Evolutionary conservation across 2,888 invertebrate genomes (phyloP), one percentile per base, ranked within the genome.

Genomic region (Caenorhabditis virilis): DNA sequence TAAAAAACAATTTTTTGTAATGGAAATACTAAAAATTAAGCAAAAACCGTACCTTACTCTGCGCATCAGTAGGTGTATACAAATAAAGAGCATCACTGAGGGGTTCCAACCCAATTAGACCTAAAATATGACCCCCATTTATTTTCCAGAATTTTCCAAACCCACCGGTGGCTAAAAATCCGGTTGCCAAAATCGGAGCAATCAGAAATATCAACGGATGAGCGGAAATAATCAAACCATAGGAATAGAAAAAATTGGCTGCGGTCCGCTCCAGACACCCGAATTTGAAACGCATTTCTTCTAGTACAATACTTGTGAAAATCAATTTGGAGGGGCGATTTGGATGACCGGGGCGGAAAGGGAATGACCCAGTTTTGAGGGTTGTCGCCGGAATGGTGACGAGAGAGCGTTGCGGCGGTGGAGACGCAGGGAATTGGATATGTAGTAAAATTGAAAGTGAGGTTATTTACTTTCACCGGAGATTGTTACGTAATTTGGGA

Each of bases 61-160:
- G 76, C 2, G 79, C 77, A 59, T 76, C 75, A 1, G 71, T 74
- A 7, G 79, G 79, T 13, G 79, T 79, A 65, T 75, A 79, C 33
- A 79, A 64, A 48, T 76, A 78, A 6, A 76, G 53, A 33, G 79
- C 79, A 58, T 79, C 79, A n/a, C 71, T 63, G 13, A 79, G 43
- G 0, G 74, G 71, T 18, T 60, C 67, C 33, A 74, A 58, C n/a
- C 66, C 67, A 48, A 72, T 43, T 2, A 72, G 51, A 13, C 72
- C 67, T 62, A 42, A 35, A 61, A 15, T 42, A 33, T 7, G 7
- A 38, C 7, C 6, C 38, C 11, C n/a, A 36, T n/a, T 48, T 6
- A 48, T n/a, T n/a, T 9, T 25, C 18, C 11, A 5, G n/a, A n/a
- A 5, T n/a, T 15, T 20, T 6, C n/a, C 20, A 30, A n/a, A 48